Conservation (phyloP, 2,113 vertebrate genomes). For the Apistogramma diplotaenia region DNA sequence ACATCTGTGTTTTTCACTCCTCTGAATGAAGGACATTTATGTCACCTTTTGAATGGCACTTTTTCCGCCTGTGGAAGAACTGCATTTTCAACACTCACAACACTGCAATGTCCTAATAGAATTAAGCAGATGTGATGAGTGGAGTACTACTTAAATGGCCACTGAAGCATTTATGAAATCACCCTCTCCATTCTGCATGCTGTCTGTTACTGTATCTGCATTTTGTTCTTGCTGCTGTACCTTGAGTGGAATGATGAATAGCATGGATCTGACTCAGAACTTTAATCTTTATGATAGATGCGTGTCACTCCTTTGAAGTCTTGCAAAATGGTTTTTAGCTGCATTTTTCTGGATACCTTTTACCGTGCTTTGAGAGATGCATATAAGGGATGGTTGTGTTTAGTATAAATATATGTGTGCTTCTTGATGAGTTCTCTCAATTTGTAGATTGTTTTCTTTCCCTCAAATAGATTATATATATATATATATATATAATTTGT, state of each 20-base stretch:
- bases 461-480: background rate
- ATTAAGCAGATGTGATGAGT: slow-evolving; percentile 52
- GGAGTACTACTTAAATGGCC: slow-evolving; percentile 30
- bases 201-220: slow-evolving; percentile 32
- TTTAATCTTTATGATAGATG: slow-evolving; percentile 41
- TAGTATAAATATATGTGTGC: background rate
- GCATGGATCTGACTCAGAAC: slow-evolving; percentile 10
- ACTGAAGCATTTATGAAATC: slow-evolving; percentile 52
- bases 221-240: slow-evolving; percentile 26
- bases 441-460: background rate
- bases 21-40: slow-evolving; percentile 17
- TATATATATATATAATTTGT: slow-evolving; percentile 1
- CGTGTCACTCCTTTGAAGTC: background rate
- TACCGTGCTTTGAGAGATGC: background rate
- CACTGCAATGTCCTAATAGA: slow-evolving; percentile 44
- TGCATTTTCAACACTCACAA: slow-evolving; percentile 11
- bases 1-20: background rate
- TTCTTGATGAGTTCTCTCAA: background rate
- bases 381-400: background rate
- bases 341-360: background rate
- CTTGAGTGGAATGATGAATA: slow-evolving; percentile 20
- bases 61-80: slow-evolving; percentile 25
- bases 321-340: background rate
- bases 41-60: slow-evolving; percentile 3
- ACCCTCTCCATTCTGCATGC: slow-evolving; percentile 15